A percentile compares a stretch with the other conserved stretches of the same genome.
phyloP scores from a whole-genome alignment of 2,113 vertebrate genomes.

The Oreochromis aureus region DNA sequence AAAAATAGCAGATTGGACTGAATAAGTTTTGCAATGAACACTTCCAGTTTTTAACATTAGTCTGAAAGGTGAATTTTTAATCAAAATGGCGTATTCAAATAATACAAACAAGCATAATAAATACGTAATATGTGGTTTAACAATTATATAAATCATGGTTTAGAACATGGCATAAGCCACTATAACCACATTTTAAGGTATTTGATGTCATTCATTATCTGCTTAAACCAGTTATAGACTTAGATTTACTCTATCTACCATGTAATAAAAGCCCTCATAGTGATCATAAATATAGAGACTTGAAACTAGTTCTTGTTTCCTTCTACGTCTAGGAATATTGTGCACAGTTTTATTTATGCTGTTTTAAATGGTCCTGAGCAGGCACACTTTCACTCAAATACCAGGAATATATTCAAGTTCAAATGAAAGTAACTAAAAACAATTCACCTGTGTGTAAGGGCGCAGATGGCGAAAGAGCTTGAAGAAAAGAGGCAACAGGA shows the following conservation, averaged over 20 bases:
- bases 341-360: background rate
- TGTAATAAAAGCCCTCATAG: background rate
- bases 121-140: background rate
- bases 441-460: conserved; percentile 51
- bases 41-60: background rate
- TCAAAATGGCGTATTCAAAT: background rate
- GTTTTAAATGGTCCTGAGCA: too few species aligned
- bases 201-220: background rate
- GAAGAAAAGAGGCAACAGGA: conserved; percentile 65
- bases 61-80: background rate
- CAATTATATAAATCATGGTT: background rate
- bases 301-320: background rate
- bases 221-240: background rate
- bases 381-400: background rate
- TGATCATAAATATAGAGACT: background rate
- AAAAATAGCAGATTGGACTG: background rate
- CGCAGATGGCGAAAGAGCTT: conserved; percentile 57
- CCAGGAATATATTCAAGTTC: background rate
- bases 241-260: background rate
- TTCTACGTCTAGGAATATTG: background rate
- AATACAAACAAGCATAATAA: background rate
- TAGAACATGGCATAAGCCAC: background rate
- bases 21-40: background rate
- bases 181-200: background rate
- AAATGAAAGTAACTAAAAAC: background rate